A percentile compares a stretch with the other conserved stretches of the same genome.
phyloP scores from a whole-genome alignment of 92 coral and sea anemone species.

The Parazoanthus atlanticus region DNA sequence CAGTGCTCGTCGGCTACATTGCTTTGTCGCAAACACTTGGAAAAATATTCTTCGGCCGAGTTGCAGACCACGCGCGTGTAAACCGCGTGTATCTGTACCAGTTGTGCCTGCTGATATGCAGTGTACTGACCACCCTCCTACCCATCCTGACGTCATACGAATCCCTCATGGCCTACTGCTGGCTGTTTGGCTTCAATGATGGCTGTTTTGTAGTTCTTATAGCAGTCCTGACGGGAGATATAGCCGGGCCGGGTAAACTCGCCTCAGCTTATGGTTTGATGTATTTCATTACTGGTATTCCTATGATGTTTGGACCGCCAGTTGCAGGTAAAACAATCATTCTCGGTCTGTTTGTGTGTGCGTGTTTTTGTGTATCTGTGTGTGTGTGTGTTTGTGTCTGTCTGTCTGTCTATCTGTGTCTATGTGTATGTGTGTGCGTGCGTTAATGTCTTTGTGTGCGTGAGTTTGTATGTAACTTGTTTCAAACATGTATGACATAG shows the following conservation, averaged over 20 bases:
- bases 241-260: conserved; percentile 69
- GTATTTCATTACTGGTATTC: conserved; percentile 70
- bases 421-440: not conserved
- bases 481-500: no score
- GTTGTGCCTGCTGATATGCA: conserved; percentile 69
- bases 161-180: conserved; percentile 61
- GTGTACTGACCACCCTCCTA: conserved; percentile 72
- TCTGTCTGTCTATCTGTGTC: not conserved
- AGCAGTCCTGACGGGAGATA: conserved; percentile 80
- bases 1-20: conserved; percentile 74
- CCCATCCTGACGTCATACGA: conserved; percentile 65
- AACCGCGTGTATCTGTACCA: conserved; percentile 74
- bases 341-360: not conserved
- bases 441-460: not conserved
- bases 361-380: not conserved
- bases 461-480: not conserved
- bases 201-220: conserved; percentile 80
- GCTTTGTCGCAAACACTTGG: conserved; percentile 84
- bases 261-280: conserved; percentile 75
- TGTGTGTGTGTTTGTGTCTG: not conserved
- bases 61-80: conserved; percentile 79
- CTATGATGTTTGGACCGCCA: conserved; percentile 86
- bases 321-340: conserved; percentile 67
- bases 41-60: conserved; percentile 75
- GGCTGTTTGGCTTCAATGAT: conserved; percentile 80